Base-by-base conservation (phyloP, 2,888 invertebrate species). In the Phaonia tiefii region DNA sequence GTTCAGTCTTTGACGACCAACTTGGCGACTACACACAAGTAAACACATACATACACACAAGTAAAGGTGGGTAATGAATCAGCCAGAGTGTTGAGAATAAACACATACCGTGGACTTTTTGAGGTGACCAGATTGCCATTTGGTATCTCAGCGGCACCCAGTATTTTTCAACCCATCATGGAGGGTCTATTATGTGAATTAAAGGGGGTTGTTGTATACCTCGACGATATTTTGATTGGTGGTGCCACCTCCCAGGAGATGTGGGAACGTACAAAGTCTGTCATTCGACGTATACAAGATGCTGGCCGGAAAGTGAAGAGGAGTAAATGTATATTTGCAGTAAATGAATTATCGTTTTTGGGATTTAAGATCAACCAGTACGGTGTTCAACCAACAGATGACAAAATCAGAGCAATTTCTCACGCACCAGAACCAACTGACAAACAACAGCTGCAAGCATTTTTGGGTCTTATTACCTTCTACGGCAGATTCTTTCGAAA, bases 141-240 rank as follows among this genome's bases (percentile, higher is more conserved):
- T 20, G 78, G 78, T 11, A 56, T 79, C 54, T 75, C 75, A 17
- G 69, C 56, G 0, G 77, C 81, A 10, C 67, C 77, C 20, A 77
- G 76, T 58, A 77, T 77, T 49, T 81, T 78, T 10, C 70, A 82
- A 65, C 75, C 65, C 1, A 56, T 69, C 13, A 78, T 82, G 81
- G 78, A 81, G 51, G 42, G 70, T 15, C n/a, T 80, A 10, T 60
- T 71, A 58, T n/a, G 11, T 1, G 25, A 0, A 54, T 71, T 10
- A 75, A 79, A 37, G n/a, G n/a, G n/a, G n/a, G n/a, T n/a, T n/a
- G n/a, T n/a, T n/a, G n/a, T n/a, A n/a, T n/a, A n/a, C n/a, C 67
- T 82, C 10, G 75, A 79, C 31, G 75, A 82, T 46, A 79, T 79
- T 15, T 15, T 82, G 37, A 63, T 65, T 11, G 56, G 76, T 17